A percentile compares a stretch with the other conserved stretches of the same genome.
These are phyloP conservation scores for Baronia brevicornis DNA, from an alignment of 2,888 invertebrate species.

Conservation along the genomic window DNA sequence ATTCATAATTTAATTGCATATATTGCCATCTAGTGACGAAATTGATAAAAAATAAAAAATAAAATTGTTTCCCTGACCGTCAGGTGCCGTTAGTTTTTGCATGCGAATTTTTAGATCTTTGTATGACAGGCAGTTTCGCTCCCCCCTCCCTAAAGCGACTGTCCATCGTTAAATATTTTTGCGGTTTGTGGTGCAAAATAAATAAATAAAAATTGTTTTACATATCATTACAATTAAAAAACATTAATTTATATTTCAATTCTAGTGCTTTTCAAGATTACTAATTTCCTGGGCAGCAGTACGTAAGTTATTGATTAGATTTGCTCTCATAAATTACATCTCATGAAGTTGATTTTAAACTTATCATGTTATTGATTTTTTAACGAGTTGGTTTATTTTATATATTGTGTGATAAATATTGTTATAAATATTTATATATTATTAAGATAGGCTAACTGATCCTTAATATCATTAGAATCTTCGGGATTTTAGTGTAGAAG, in stretches of 20 bases:
- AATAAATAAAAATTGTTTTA: constrained; percentile 41
- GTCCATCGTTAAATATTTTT: constrained; percentile 37
- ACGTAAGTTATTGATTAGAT: constrained; percentile 12
- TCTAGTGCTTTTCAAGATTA: background rate
- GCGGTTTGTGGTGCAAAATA: constrained; percentile 28
- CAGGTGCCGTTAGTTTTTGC: too few species aligned
- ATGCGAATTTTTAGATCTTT: too few species aligned
- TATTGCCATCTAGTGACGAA: too few species aligned
- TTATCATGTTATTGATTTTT: constrained; percentile 38
- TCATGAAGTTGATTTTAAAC: constrained; percentile 5
- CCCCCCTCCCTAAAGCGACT: too few species aligned
- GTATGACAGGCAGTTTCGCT: too few species aligned
- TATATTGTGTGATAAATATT: constrained; percentile 14
- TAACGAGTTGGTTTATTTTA: constrained; percentile 24
- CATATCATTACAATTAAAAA: constrained; percentile 26
- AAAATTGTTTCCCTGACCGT: too few species aligned
- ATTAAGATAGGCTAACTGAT: constrained; percentile 1
- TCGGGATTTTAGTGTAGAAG: too few species aligned
- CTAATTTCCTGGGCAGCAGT: background rate
- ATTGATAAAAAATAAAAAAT: too few species aligned
- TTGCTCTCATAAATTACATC: background rate
- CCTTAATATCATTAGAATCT: background rate
- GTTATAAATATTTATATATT: constrained; percentile 7
- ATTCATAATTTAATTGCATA: too few species aligned
- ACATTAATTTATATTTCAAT: constrained; percentile 13